phyloP scores from a whole-genome alignment of 1,140 invertebrate species.

The Glomeris maerens region DNA sequence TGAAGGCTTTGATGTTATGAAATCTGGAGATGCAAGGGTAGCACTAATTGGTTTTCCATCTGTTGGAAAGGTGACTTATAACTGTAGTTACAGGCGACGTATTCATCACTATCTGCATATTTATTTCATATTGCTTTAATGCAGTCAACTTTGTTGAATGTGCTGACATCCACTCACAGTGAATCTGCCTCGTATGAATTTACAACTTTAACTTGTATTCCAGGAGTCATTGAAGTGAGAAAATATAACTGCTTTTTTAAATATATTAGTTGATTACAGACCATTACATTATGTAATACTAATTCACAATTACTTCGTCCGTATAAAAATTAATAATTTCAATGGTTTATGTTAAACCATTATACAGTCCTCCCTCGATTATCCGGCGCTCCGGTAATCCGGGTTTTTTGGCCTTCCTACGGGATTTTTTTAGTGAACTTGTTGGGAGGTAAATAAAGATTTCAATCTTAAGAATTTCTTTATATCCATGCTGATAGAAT shows the following conservation, averaged over 20 bases:
- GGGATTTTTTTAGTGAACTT: too few relatives aligned
- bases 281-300: too few relatives aligned
- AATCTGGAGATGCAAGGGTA: conserved; percentile 96
- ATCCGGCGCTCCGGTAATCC: too few relatives aligned
- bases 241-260: conserved; percentile 7
- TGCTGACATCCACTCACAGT: conserved; percentile 84
- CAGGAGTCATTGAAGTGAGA: conserved; percentile 78
- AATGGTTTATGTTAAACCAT: too few relatives aligned
- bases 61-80: conserved; percentile 63
- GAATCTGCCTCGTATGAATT: conserved; percentile 97
- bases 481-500: too few relatives aligned
- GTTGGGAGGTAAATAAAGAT: too few relatives aligned
- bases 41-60: conserved; percentile 96
- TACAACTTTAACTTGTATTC: conserved; percentile 97
- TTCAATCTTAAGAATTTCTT: too few relatives aligned
- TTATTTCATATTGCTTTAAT: conserved; percentile 9
- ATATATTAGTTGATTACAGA: too few relatives aligned
- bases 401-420: too few relatives aligned
- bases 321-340: too few relatives aligned
- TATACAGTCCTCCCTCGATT: too few relatives aligned
- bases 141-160: conserved; percentile 84
- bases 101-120: conserved; percentile 1
- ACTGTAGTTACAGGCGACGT: background rate
- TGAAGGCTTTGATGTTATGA: conserved; percentile 99
- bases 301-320: too few relatives aligned